These are phyloP conservation scores for Drosophila sordidula DNA, from an alignment of 2,888 invertebrate species.

Conservation along the genomic window DNA sequence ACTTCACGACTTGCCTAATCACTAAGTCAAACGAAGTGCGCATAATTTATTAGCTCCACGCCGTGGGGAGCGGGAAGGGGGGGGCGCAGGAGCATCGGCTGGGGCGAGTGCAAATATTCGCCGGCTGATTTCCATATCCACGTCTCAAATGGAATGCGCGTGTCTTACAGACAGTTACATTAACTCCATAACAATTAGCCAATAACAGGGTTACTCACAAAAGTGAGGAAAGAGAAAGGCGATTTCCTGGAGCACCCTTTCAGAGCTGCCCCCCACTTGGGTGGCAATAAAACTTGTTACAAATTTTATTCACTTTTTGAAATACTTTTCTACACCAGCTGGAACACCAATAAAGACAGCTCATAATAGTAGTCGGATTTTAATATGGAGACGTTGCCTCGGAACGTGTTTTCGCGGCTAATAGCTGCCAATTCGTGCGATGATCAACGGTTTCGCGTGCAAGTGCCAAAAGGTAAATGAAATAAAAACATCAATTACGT, in stretches of 20 bases:
- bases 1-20: slow-evolving; percentile 45
- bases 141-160: slow-evolving; percentile 28
- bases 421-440: neutral
- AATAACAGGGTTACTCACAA: slow-evolving; percentile 3
- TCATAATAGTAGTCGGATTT: slow-evolving; percentile 41
- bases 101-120: neutral
- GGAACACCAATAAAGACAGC: slow-evolving; percentile 30
- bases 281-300: slow-evolving; percentile 61
- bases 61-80: too few species aligned
- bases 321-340: neutral
- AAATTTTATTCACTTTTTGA: slow-evolving; percentile 32
- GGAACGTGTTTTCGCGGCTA: slow-evolving; percentile 46
- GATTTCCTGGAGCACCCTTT: slow-evolving; percentile 11
- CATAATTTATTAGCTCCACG: slow-evolving; percentile 25
- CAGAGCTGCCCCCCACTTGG: slow-evolving; percentile 7
- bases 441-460: slow-evolving; percentile 55
- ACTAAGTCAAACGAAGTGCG: slow-evolving; percentile 50
- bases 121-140: slow-evolving; percentile 28
- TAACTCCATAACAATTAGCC: slow-evolving; percentile 41
- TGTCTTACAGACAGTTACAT: slow-evolving; percentile 35
- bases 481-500: slow-evolving; percentile 47
- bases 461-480: slow-evolving; percentile 44
- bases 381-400: slow-evolving; percentile 11
- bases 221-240: too few species aligned
- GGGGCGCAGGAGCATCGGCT: neutral